phyloP scores from a whole-genome alignment of 2,888 invertebrate genomes.

The Coelopa pilipes region DNA sequence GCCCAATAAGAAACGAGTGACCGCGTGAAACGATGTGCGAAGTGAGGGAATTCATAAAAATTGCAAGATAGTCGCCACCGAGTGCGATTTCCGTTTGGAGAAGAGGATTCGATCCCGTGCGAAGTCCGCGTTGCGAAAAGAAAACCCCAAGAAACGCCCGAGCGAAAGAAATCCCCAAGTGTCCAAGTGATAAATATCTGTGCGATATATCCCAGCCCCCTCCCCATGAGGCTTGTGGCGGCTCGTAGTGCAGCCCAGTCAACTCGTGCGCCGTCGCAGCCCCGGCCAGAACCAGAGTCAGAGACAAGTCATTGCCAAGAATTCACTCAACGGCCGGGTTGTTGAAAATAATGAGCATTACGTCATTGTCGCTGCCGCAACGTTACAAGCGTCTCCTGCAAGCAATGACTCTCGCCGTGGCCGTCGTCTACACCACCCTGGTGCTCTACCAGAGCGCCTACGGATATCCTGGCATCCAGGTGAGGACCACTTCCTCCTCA shows the following conservation, averaged over 20 bases:
- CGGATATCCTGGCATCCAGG: slow-evolving; percentile 66
- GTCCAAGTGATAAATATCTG: background rate
- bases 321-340: slow-evolving; percentile 18
- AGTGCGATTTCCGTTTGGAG: background rate
- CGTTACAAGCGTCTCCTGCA: slow-evolving; percentile 67
- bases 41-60: background rate
- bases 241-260: background rate
- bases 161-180: background rate
- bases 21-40: no score
- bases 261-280: slow-evolving; percentile 8
- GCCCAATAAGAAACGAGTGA: no score
- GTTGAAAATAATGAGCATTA: slow-evolving; percentile 64
- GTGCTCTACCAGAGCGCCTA: slow-evolving; percentile 66
- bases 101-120: no score
- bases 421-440: slow-evolving; percentile 65
- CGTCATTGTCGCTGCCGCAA: slow-evolving; percentile 67
- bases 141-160: no score
- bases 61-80: background rate
- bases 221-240: slow-evolving; percentile 27
- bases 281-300: background rate
- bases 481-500: slow-evolving; percentile 47
- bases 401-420: slow-evolving; percentile 67
- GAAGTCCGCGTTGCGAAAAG: no score
- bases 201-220: background rate
- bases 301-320: background rate